These are phyloP conservation scores for Palloptera scutellata DNA, from an alignment of 2,888 invertebrate genomes.

Conservation along the genomic window DNA sequence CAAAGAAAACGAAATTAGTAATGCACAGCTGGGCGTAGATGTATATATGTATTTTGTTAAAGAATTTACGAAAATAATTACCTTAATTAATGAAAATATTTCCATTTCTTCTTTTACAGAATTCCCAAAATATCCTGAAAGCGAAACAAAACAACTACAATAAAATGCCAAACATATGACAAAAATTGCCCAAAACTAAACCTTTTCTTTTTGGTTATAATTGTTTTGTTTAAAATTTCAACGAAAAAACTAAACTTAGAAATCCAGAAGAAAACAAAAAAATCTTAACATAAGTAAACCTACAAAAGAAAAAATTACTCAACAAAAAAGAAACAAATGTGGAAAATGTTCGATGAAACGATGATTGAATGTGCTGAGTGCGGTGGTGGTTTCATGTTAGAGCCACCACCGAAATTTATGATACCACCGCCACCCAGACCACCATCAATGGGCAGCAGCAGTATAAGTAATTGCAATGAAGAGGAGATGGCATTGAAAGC, in stretches of 20 bases:
- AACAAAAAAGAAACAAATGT: slow-evolving; percentile 52
- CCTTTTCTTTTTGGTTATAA: not conserved
- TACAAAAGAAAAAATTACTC: not conserved
- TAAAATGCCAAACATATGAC: not conserved
- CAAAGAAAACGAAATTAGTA: too few relatives aligned
- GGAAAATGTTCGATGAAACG: slow-evolving; percentile 63
- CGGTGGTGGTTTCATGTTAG: slow-evolving; percentile 53
- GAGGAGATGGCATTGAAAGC: slow-evolving; percentile 54
- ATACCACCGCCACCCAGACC: slow-evolving; percentile 63
- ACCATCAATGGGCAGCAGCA: slow-evolving; percentile 57
- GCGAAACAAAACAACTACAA: not conserved
- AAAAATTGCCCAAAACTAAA: not conserved
- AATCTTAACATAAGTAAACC: not conserved
- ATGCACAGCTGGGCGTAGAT: too few relatives aligned
- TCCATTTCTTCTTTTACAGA: too few relatives aligned
- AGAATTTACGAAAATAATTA: too few relatives aligned
- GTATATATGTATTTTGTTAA: too few relatives aligned
- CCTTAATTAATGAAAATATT: too few relatives aligned
- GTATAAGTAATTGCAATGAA: slow-evolving; percentile 56
- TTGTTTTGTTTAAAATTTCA: not conserved
- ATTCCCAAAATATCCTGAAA: too few relatives aligned
- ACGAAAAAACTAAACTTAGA: not conserved
- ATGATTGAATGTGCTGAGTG: slow-evolving; percentile 63
- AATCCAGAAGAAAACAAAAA: not conserved
- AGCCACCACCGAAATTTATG: slow-evolving; percentile 63